Percentiles rank a stretch among this genome's conserved stretches.
Conservation (phyloP, 2,888 invertebrate genomes). For the Cistogaster globosa region DNA sequence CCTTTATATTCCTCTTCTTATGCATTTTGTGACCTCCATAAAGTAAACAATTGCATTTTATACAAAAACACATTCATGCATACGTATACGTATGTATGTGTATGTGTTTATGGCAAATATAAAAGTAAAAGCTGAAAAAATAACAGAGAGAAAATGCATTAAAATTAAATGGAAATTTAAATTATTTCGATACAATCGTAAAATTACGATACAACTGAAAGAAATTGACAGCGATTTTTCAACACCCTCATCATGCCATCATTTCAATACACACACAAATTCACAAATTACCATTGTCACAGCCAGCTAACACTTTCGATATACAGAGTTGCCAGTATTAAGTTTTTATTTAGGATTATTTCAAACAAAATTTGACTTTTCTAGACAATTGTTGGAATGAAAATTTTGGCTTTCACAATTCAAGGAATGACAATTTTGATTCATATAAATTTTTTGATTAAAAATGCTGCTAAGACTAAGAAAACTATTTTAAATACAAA, state of each 20-base stretch:
- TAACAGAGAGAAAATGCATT: conserved; percentile 45
- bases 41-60: conserved; percentile 23
- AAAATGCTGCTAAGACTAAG: too few relatives aligned
- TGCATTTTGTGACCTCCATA: conserved; percentile 13
- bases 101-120: not conserved
- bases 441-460: too few relatives aligned
- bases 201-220: conserved; percentile 45
- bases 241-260: not conserved
- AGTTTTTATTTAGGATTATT: too few relatives aligned
- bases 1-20: not conserved
- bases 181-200: conserved; percentile 66
- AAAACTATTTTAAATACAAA: too few relatives aligned
- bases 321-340: too few relatives aligned
- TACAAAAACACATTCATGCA: not conserved
- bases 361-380: too few relatives aligned
- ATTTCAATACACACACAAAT: not conserved
- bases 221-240: not conserved
- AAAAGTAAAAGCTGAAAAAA: not conserved
- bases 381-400: too few relatives aligned
- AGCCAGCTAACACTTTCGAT: too few relatives aligned
- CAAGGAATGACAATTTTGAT: too few relatives aligned
- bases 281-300: not conserved
- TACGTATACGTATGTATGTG: not conserved
- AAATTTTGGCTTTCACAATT: too few relatives aligned
- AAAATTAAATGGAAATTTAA: conserved; percentile 70